Base-by-base conservation (phyloP, 2,888 invertebrate species). In the Eugnorisma glareosa region DNA sequence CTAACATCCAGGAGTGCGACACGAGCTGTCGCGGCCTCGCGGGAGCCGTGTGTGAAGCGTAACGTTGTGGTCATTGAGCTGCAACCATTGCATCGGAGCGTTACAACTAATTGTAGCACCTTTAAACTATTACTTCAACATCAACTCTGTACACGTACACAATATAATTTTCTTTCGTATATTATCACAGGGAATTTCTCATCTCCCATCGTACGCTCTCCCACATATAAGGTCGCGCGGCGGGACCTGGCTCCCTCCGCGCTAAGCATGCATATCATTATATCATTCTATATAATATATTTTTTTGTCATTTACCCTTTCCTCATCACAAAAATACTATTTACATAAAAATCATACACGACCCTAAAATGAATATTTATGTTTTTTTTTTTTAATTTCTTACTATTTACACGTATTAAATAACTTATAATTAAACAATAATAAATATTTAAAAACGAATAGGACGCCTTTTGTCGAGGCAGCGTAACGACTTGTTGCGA, bases 381-480 rank as follows among this genome's bases (percentile, higher is more conserved):
- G 91, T 93, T 71, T 92, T 92, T 92, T 92, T 92, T 92, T 92
- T 91, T 92, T 91, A 88, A 93, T 92, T 92, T 93, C 94, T 94
- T 94, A 94, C 91, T 96, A 95, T 96, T 91, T 96, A 96, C 95
- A 95, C 87, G 88, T 89, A 91, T 94, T 95, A 95, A 96, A 96
- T 94, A 95, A 94, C 96, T 96, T 96, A 96, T 87, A 95, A 95
- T 96, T 92, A 94, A 95, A 95, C 89, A 93, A 95, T 95, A 95
- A 95, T 95, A 95, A 95, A 96, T 95, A 95, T 89, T 90, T 95
- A 94, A 94, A 96, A 95, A 95, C 91, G 90, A 93, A 91, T 89
- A 89, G 93, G 93, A 94, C 93, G 93, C 93, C 88, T 89, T 88
- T 85, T 84, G 81, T 79, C 67, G 81, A 82, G 86, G 89, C 89